These are phyloP conservation scores for Odontophorus gujanensis DNA, from an alignment of 2,113 vertebrate genomes.

Conservation along the genomic window DNA sequence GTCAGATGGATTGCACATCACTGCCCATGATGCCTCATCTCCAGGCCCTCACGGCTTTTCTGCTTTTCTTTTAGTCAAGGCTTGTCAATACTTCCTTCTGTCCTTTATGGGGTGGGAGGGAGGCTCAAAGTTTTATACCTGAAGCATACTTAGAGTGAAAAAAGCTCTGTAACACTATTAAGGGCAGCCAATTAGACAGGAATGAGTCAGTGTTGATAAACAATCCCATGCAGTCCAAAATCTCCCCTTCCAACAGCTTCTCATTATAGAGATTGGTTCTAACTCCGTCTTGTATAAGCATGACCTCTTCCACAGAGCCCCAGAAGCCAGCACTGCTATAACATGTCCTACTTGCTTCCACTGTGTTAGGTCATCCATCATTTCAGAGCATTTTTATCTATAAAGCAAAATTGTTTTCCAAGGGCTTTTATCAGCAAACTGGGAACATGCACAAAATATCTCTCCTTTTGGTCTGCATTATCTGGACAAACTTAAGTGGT, in stretches of 20 bases:
- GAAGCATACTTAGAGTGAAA: neutral
- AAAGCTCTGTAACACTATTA: neutral
- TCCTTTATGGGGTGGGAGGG: neutral
- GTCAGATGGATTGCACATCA: neutral
- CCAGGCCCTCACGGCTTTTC: neutral
- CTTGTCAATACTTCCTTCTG: neutral
- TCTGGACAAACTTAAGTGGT: neutral
- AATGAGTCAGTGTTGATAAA: neutral
- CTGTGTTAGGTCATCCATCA: neutral
- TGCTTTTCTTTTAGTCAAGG: neutral
- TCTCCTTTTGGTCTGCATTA: neutral
- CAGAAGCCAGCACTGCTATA: neutral
- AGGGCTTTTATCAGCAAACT: constrained; percentile 17
- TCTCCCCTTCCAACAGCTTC: neutral
- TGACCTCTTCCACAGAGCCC: neutral
- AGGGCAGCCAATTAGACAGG: neutral
- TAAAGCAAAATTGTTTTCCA: neutral
- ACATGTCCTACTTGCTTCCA: neutral
- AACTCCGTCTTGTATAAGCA: neutral
- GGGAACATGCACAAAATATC: neutral
- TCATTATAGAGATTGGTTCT: neutral
- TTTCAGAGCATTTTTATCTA: constrained; percentile 15
- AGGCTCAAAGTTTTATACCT: neutral
- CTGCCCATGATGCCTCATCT: neutral
- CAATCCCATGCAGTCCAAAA: neutral